Percentiles rank a stretch among this genome's conserved stretches.
phyloP scores from a whole-genome alignment of 23 tunicate genomes.

The Halocynthia aurantium region DNA sequence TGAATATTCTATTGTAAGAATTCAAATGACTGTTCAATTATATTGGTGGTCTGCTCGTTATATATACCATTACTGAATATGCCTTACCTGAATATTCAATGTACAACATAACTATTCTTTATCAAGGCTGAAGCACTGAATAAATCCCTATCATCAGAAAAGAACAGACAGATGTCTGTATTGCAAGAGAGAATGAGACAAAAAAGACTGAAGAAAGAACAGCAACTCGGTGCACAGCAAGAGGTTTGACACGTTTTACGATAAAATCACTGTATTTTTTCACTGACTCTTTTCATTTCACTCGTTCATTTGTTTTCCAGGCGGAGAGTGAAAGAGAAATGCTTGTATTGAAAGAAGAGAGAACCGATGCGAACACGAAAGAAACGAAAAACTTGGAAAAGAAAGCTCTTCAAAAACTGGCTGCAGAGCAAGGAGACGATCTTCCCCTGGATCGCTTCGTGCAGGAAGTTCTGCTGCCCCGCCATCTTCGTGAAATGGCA shows the following conservation, averaged over 20 bases:
- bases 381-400: constrained; percentile 35
- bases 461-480: constrained; percentile 64
- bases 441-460: constrained; percentile 47
- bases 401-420: constrained; percentile 20
- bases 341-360: constrained; percentile 43
- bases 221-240: constrained; percentile 63
- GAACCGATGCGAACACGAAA: constrained; percentile 24
- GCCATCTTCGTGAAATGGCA: constrained; percentile 79
- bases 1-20: no score
- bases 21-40: not conserved
- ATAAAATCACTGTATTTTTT: not conserved
- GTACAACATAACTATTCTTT: not conserved
- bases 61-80: not conserved
- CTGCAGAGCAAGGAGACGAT: constrained; percentile 7
- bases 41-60: not conserved
- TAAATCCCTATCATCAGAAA: constrained; percentile 56
- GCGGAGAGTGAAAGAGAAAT: constrained; percentile 50
- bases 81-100: not conserved
- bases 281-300: not conserved
- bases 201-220: constrained; percentile 31
- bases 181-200: constrained; percentile 55
- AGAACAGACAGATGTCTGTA: constrained; percentile 66
- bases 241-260: constrained; percentile 5
- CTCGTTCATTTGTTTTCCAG: constrained; percentile 17
- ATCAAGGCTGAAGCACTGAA: constrained; percentile 78